Evolutionary conservation across 2,888 invertebrate species (phyloP).

Genomic region (Brachyptera risi): DNA sequence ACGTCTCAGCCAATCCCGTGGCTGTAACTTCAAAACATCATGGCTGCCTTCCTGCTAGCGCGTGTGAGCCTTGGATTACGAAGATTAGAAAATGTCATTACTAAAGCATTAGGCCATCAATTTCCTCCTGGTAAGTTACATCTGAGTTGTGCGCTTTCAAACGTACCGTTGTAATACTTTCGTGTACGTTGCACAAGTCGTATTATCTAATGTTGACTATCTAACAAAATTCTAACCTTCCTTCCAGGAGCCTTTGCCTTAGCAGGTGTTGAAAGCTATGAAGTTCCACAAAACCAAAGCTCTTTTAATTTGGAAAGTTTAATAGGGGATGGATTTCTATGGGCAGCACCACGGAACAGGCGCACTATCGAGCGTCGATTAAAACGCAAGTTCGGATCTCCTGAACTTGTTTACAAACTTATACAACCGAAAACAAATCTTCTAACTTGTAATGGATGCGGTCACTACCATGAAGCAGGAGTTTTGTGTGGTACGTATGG

Average conservation of each 20-base stretch:
- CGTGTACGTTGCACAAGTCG: too few relatives aligned
- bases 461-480: slow-evolving; percentile 74
- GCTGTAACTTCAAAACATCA: slow-evolving; percentile 34
- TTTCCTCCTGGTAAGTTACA: slow-evolving; percentile 48
- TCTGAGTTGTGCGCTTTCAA: background rate
- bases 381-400: slow-evolving; percentile 67
- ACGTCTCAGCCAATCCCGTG: background rate
- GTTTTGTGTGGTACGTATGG: slow-evolving; percentile 75
- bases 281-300: too few relatives aligned
- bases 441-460: slow-evolving; percentile 74
- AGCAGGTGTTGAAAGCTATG: slow-evolving; percentile 8
- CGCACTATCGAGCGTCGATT: slow-evolving; percentile 70
- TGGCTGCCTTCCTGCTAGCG: slow-evolving; percentile 42
- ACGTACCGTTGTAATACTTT: too few relatives aligned
- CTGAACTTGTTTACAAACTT: slow-evolving; percentile 65
- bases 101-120: slow-evolving; percentile 42
- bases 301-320: slow-evolving; percentile 1
- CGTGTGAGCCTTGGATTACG: slow-evolving; percentile 45
- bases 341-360: slow-evolving; percentile 78
- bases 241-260: slow-evolving; percentile 26
- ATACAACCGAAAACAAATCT: slow-evolving; percentile 68
- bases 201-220: too few relatives aligned
- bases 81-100: slow-evolving; percentile 45
- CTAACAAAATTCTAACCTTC: slow-evolving; percentile 7
- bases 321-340: slow-evolving; percentile 59